Evolutionary conservation across 1,140 invertebrate genomes (phyloP), one percentile per base, ranked within the genome.

Genomic region (Steinernema feltiae): DNA sequence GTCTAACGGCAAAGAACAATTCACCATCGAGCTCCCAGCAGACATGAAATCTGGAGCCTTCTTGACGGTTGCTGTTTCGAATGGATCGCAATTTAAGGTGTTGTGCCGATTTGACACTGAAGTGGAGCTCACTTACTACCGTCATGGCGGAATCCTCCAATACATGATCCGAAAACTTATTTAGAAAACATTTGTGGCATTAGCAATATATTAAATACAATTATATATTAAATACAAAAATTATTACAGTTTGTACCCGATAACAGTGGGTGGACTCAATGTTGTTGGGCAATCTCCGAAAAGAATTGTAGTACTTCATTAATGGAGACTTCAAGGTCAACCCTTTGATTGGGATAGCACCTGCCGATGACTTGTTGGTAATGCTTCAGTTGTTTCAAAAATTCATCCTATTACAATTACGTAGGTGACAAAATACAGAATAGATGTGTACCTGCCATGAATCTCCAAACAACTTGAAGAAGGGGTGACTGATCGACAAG

Each of bases 381-480:
- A n/a, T n/a, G n/a, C n/a, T n/a, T n/a, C n/a, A n/a, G n/a, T n/a
- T n/a, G n/a, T n/a, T n/a, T n/a, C n/a, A n/a, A n/a, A n/a, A n/a
- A n/a, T n/a, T n/a, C n/a, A n/a, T n/a, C n/a, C n/a, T n/a, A n/a
- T n/a, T n/a, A n/a, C n/a, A n/a, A n/a, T n/a, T n/a, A n/a, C n/a
- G n/a, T n/a, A n/a, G n/a, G n/a, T n/a, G n/a, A n/a, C n/a, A n/a
- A 84, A 99, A 95, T 75, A 97, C 89, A 76, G 74, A 18, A 29
- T 21, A 71, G 21, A n/a, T 32, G 35, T n/a, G 15, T 71, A 76
- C 81, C 90, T 98, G 95, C 96, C 18, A 99, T 98, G 82, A 95
- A 94, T 86, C 94, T 90, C 97, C 97, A 99, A 71, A 99, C 96
- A 48, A 97, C 94, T 92, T 93, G 94, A 75, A 97, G 88, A n/a